These are phyloP conservation scores for Hypena proboscidalis DNA, from an alignment of 2,888 invertebrate genomes.

Conservation along the genomic window DNA sequence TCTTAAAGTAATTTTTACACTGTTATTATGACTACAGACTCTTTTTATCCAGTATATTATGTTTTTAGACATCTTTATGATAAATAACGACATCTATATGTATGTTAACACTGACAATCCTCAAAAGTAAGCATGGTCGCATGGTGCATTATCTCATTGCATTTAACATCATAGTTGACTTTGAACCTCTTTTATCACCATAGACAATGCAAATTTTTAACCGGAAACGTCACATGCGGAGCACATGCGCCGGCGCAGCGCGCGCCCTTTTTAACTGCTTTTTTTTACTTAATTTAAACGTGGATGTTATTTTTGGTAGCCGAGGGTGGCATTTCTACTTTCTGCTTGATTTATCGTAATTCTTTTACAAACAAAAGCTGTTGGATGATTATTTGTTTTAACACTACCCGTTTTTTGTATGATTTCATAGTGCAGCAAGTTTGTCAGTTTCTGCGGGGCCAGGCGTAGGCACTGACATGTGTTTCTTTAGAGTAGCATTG, in stretches of 20 bases:
- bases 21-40: no score
- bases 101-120: no score
- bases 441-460: conserved; percentile 4
- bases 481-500: conserved; percentile 6
- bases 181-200: conserved; percentile 54
- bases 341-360: conserved; percentile 68
- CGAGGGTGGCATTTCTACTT: conserved; percentile 64
- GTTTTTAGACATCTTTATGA: no score
- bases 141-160: neutral
- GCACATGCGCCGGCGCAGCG: conserved; percentile 75
- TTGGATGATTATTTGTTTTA: conserved; percentile 22
- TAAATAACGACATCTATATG: no score
- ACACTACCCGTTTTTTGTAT: conserved; percentile 12
- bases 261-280: conserved; percentile 71
- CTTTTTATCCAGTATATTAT: no score
- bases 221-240: conserved; percentile 81
- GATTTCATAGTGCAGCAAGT: conserved; percentile 12
- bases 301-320: conserved; percentile 67
- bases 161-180: conserved; percentile 40
- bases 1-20: no score
- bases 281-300: conserved; percentile 58
- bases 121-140: no score
- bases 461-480: conserved; percentile 10
- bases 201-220: conserved; percentile 73
- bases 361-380: conserved; percentile 19